A percentile compares a stretch with the other conserved stretches of the same genome.
Evolutionary conservation across 1,140 invertebrate genomes (phyloP).

Genomic region (Pararge aegeria): DNA sequence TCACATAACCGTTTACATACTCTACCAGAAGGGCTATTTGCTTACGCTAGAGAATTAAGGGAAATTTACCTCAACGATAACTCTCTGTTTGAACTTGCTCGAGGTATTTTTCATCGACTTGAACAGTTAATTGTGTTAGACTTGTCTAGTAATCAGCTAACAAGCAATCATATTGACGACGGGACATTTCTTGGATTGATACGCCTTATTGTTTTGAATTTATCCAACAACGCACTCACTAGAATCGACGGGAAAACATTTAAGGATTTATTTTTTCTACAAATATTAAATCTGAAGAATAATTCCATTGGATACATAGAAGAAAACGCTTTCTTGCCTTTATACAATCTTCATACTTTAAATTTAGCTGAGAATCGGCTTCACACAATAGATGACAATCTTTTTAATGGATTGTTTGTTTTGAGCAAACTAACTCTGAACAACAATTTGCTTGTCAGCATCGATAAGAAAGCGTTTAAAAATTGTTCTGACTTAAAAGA

Average conservation of each 20-base stretch:
- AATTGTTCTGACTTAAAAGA: conserved; percentile 95
- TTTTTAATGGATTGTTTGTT: conserved; percentile 92
- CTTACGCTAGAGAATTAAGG: conserved; percentile 86
- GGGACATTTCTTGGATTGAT: conserved; percentile 92
- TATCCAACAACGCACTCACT: conserved; percentile 91
- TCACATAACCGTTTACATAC: conserved; percentile 89
- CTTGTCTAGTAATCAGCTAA: conserved; percentile 91
- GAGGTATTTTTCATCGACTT: conserved; percentile 90
- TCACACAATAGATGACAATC: conserved; percentile 87
- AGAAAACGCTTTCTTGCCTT: conserved; percentile 90
- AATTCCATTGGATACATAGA: conserved; percentile 93
- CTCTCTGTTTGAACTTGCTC: conserved; percentile 87
- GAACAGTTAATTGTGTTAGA: conserved; percentile 92
- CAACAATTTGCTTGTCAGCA: conserved; percentile 89
- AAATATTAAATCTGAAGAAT: conserved; percentile 92
- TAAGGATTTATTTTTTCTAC: conserved; percentile 92
- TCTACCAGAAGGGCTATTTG: conserved; percentile 89
- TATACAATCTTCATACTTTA: conserved; percentile 92
- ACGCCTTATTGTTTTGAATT: conserved; percentile 89
- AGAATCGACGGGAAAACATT: conserved; percentile 91
- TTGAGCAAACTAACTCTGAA: conserved; percentile 91
- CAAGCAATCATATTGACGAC: conserved; percentile 89
- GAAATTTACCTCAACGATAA: conserved; percentile 92
- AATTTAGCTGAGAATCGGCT: conserved; percentile 92
- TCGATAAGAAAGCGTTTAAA: conserved; percentile 91